A percentile compares a stretch with the other conserved stretches of the same genome.
These are phyloP conservation scores for Eucera pruinosa DNA, from an alignment of 2,888 invertebrate genomes.

Conservation along the genomic window DNA sequence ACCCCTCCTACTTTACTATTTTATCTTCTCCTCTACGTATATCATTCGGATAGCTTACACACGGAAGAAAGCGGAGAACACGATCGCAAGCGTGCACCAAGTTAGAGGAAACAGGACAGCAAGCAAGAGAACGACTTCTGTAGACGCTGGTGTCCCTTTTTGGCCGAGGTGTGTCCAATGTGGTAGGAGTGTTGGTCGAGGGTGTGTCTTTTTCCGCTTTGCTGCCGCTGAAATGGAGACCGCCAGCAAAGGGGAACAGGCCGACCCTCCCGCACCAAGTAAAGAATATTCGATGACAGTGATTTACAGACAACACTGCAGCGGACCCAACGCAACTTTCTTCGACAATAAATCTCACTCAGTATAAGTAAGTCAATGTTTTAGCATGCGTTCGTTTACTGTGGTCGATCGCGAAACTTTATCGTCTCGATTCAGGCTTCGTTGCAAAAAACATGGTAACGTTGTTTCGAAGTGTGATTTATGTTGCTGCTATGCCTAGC, in stretches of 20 bases:
- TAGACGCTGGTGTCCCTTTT: slow-evolving; percentile 23
- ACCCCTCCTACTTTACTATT: neutral
- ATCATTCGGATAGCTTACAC: neutral
- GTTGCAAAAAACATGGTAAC: neutral
- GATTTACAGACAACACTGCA: slow-evolving; percentile 43
- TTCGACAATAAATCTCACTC: slow-evolving; percentile 41
- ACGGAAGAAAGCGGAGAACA: neutral
- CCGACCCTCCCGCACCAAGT: slow-evolving; percentile 80
- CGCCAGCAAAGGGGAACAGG: slow-evolving; percentile 88
- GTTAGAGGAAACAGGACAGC: neutral
- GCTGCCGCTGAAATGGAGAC: slow-evolving; percentile 86
- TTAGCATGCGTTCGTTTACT: neutral
- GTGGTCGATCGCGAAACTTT: neutral
- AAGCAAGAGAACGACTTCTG: neutral
- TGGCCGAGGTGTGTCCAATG: slow-evolving; percentile 19
- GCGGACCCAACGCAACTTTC: slow-evolving; percentile 20
- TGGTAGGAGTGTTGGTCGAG: slow-evolving; percentile 80
- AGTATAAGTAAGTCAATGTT: slow-evolving; percentile 35
- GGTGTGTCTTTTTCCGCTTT: slow-evolving; percentile 89
- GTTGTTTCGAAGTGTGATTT: slow-evolving; percentile 1
- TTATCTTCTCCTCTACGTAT: slow-evolving; percentile 7
- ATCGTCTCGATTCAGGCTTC: slow-evolving; percentile 14
- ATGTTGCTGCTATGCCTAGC: neutral
- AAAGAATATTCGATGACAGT: slow-evolving; percentile 64
- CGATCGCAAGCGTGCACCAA: neutral